These are phyloP conservation scores for Congeria kusceri DNA, from an alignment of 2,888 invertebrate species.

Conservation along the genomic window DNA sequence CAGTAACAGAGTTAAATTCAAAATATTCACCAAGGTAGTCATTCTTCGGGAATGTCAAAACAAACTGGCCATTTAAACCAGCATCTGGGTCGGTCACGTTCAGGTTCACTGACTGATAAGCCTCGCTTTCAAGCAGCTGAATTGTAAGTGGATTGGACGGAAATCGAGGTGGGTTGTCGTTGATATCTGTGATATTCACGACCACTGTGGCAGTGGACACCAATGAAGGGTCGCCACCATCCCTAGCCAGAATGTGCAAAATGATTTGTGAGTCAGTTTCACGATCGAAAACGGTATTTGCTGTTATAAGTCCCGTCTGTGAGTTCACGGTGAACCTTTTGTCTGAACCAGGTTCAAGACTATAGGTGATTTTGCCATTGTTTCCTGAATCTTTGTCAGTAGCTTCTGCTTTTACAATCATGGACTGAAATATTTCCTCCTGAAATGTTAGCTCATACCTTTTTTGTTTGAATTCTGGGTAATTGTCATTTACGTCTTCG, in stretches of 20 bases:
- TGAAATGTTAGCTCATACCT: conserved; percentile 73
- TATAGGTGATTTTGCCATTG: conserved; percentile 87
- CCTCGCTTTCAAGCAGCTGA: conserved; percentile 94
- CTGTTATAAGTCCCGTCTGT: conserved; percentile 93
- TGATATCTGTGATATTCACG: conserved; percentile 97
- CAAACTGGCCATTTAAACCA: conserved; percentile 93
- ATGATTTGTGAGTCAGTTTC: conserved; percentile 96
- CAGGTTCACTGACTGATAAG: conserved; percentile 94
- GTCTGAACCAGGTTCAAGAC: conserved; percentile 87
- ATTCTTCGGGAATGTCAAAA: conserved; percentile 58
- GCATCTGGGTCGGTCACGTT: conserved; percentile 96
- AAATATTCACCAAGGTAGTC: conserved; percentile 87
- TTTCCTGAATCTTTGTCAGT: conserved; percentile 88
- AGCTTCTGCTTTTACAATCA: conserved; percentile 87
- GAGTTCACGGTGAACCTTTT: conserved; percentile 94
- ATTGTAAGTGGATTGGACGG: conserved; percentile 96
- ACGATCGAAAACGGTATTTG: conserved; percentile 92
- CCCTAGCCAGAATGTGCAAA: conserved; percentile 95
- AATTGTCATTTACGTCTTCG: conserved; percentile 81
- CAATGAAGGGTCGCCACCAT: conserved; percentile 89
- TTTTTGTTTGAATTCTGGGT: conserved; percentile 74
- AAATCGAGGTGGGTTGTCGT: conserved; percentile 97
- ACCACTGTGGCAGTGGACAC: conserved; percentile 88
- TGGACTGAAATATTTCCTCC: conserved; percentile 74
- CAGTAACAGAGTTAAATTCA: conserved; percentile 89